Evolutionary conservation across 2,888 invertebrate species (phyloP), one percentile per base, ranked within the genome.

Genomic region (Glomeris marginata): DNA sequence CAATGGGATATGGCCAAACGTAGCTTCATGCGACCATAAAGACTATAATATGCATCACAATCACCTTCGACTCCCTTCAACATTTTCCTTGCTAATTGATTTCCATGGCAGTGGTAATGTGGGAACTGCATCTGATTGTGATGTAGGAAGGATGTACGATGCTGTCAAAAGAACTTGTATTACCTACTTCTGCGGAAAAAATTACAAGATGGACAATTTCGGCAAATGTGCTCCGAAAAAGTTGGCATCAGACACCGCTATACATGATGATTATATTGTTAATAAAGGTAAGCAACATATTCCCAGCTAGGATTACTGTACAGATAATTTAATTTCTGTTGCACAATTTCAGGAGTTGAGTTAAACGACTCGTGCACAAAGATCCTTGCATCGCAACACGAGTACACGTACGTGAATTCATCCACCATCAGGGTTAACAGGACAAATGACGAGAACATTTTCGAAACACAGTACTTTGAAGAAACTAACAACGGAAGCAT

Each of bases 151-250:
- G 57, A 59, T 70, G 13, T 71, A 62, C 57, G 71, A 72, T 58
- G 68, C 68, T 2, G 69, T 71, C 56, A 66, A 66, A 57, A 64
- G 65, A 51, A 63, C 59, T 46, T 71, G 71, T 53, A 62, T 69
- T 2, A 11, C 13, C n/a, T 51, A 47, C 33, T 37, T 36, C 22
- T 51, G 51, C 28, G 47, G 51, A 2, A 11, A 35, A n/a, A 34
- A 16, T 13, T 47, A 28, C 43, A 8, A 18, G 6, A 51, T 47
- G 38, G 36, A 16, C 10, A 10, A 1, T 1, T 21, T 40, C 16
- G 50, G 50, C 13, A 13, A 18, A 16, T 50, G 50, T 34, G 33
- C 40, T n/a, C 28, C 15, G 4, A 28, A 28, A 8, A 28, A 28
- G 18, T 1, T 37, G 5, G n/a, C 11, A 20, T 4, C 16, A 13